Evolutionary conservation across 2,888 invertebrate genomes (phyloP).

Genomic region (Arge pagana): DNA sequence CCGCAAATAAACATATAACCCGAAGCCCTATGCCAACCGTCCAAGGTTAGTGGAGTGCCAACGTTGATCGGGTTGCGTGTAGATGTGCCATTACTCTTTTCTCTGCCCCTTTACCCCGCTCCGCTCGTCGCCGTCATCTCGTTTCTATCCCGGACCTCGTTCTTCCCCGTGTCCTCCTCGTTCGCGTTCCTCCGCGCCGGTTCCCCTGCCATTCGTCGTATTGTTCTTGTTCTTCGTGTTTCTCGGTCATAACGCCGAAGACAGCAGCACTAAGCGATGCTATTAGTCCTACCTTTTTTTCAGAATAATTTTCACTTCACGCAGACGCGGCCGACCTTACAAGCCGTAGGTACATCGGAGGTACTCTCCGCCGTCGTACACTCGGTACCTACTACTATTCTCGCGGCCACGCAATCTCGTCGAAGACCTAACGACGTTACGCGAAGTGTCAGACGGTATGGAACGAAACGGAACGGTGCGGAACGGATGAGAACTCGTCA

Average conservation of each 20-base stretch:
- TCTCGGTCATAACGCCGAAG: conserved; percentile 1
- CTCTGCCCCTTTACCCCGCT: conserved; percentile 5
- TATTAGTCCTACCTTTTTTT: conserved; percentile 9
- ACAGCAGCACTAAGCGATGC: conserved; percentile 16
- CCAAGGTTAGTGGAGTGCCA: background rate
- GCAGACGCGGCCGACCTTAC: background rate
- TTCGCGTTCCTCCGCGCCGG: background rate
- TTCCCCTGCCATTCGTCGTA: background rate
- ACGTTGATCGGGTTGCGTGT: conserved; percentile 8
- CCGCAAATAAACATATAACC: conserved; percentile 21
- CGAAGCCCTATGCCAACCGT: conserved; percentile 3
- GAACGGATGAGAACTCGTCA: background rate
- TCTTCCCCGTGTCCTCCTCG: background rate
- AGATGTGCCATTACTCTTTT: conserved; percentile 13
- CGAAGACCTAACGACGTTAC: background rate
- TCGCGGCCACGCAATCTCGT: too few relatives aligned
- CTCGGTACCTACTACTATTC: too few relatives aligned
- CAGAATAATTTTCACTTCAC: background rate
- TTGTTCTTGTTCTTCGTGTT: conserved; percentile 7
- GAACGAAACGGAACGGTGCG: background rate
- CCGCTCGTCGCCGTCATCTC: too few relatives aligned
- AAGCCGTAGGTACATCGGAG: too few relatives aligned
- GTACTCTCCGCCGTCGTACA: too few relatives aligned
- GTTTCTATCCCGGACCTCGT: too few relatives aligned
- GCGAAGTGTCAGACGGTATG: conserved; percentile 2